Conservation (phyloP, 2,888 invertebrate species). For the Netelia inedita region DNA sequence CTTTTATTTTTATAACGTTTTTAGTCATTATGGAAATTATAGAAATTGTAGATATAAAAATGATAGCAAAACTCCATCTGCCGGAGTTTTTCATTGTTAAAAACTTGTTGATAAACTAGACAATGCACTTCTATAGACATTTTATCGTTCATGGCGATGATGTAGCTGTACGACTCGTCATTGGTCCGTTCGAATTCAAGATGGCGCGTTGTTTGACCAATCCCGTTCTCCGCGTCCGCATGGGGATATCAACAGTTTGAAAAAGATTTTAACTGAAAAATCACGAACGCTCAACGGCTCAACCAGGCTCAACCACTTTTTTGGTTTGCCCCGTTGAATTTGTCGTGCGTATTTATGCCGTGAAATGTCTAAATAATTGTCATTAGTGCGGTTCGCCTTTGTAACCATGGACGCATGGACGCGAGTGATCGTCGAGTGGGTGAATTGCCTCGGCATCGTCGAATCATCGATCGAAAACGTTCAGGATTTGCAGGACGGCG, state of each 20-base stretch:
- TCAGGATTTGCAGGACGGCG: slow-evolving; percentile 75
- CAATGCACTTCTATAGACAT: too few species aligned
- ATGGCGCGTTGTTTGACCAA: neutral
- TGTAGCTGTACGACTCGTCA: neutral
- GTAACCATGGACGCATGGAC: slow-evolving; percentile 75
- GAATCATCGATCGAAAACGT: slow-evolving; percentile 70
- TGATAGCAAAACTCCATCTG: too few species aligned
- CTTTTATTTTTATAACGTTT: too few species aligned
- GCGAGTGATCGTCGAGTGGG: slow-evolving; percentile 77
- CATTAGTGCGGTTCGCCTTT: neutral
- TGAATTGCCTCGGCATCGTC: slow-evolving; percentile 84
- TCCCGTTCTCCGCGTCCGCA: neutral
- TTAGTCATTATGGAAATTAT: too few species aligned
- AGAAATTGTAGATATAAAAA: too few species aligned
- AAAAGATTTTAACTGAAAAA: neutral
- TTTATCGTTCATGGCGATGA: neutral
- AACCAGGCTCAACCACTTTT: too few species aligned
- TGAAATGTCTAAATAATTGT: slow-evolving; percentile 10
- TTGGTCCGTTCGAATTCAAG: neutral
- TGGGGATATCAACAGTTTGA: neutral
- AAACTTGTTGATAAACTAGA: too few species aligned
- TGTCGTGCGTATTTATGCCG: neutral
- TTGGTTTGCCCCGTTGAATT: neutral
- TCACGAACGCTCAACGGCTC: neutral
- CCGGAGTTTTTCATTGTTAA: too few species aligned